These are phyloP conservation scores for Tipula helvola DNA, from an alignment of 2,888 invertebrate species.

Conservation along the genomic window DNA sequence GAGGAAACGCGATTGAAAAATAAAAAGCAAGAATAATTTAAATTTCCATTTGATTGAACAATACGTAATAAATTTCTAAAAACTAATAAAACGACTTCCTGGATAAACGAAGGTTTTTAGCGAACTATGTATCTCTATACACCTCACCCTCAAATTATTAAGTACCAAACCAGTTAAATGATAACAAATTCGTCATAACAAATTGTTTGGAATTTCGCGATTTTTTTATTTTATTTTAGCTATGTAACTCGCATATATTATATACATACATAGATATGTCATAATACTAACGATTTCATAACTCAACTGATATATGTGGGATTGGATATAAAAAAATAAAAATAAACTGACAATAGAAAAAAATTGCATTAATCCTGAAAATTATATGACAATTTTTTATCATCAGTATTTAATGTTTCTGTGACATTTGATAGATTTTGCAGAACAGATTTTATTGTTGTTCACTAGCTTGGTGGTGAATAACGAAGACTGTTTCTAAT, in stretches of 20 bases:
- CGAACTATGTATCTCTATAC: background rate
- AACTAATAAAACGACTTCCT: background rate
- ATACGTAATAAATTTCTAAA: background rate
- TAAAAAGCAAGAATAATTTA: background rate
- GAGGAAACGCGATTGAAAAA: background rate
- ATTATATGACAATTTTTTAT: constrained; percentile 5
- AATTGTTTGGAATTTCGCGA: constrained; percentile 5
- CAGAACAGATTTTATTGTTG: background rate
- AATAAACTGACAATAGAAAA: background rate
- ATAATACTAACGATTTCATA: background rate
- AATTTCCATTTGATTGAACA: background rate
- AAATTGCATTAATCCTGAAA: constrained; percentile 6
- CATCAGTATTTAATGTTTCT: background rate
- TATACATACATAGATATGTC: background rate
- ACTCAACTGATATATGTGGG: background rate
- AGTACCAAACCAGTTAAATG: background rate
- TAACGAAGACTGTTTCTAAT: background rate
- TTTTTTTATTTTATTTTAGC: background rate
- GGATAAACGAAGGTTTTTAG: background rate
- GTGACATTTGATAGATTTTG: constrained; percentile 7
- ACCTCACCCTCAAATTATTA: background rate
- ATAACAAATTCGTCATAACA: background rate
- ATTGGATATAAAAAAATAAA: background rate
- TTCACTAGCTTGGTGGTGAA: background rate
- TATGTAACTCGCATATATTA: background rate